Evolutionary conservation across 2,113 vertebrate genomes (phyloP), one percentile per base, ranked within the genome.

Genomic region (Halichoerus grypus): DNA sequence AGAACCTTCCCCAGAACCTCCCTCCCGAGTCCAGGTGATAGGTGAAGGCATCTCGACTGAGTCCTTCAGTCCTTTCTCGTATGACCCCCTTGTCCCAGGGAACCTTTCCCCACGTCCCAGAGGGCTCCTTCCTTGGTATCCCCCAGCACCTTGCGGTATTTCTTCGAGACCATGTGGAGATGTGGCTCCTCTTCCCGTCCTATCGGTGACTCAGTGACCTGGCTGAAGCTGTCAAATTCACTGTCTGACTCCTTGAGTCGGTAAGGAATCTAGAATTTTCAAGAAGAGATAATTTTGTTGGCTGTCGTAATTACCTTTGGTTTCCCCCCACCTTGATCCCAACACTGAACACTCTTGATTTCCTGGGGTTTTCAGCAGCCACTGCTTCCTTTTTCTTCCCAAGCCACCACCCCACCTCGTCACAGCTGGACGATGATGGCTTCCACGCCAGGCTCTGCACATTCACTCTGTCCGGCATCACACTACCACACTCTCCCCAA

Each of bases 111-210:
- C 81, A 72, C 36, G 36, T 36, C 71, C 46, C 88, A 7, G 0
- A 39, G 84, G 90, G n/a, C 33, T 88, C n/a, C 57, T 84, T 69
- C 80, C 81, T 69, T 33, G 3, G 46, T 69, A 53, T 59, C 81
- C 88, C 84, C 69, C 85, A 85, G 80, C 61, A 99, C 99, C 99
- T 99, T 99, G 96, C 99, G 99, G 98, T 99, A 99, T 97, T 99
- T 99, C 98, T 99, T 99, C 93, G 99, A 99, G 94, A 99, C 99
- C 99, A 99, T 99, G 97, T 99, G 99, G 92, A 99, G 99, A 92
- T 99, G 99, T 0, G 99, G 99, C 97, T 99, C 99, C 96, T 99
- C 99, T 85, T 99, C 99, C 33, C 99, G 98, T 3, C 99, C 99
- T 6, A 99, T 99, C 0, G 99, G 99, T 28, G 99, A 99, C 97